These are phyloP conservation scores for Tenthredo notha DNA, from an alignment of 2,888 invertebrate species.

Conservation along the genomic window DNA sequence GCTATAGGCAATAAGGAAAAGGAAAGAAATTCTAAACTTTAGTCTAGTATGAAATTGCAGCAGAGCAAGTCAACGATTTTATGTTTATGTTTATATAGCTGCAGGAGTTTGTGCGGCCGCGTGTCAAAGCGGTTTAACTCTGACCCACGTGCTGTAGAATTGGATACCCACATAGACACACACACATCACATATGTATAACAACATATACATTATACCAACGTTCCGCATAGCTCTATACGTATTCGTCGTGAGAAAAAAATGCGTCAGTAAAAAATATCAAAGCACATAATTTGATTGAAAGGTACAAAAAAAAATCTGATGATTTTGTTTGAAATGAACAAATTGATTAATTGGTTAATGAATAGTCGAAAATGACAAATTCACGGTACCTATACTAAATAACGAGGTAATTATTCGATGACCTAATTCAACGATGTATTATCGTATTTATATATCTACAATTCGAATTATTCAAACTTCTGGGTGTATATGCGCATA, in stretches of 20 bases:
- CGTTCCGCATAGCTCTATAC: not conserved
- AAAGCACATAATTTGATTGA: not conserved
- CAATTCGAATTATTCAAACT: not conserved
- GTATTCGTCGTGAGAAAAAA: not conserved
- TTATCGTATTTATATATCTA: too few relatives aligned
- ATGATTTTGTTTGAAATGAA: not conserved
- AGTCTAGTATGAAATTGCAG: not conserved
- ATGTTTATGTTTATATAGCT: constrained; percentile 27
- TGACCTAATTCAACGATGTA: too few relatives aligned
- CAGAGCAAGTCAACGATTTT: constrained; percentile 36
- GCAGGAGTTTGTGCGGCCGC: not conserved
- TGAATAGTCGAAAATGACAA: not conserved
- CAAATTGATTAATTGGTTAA: not conserved
- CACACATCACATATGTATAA: not conserved
- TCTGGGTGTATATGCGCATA: not conserved
- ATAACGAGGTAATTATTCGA: too few relatives aligned
- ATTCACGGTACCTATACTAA: too few relatives aligned
- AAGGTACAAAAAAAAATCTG: not conserved
- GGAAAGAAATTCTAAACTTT: not conserved
- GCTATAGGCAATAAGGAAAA: not conserved
- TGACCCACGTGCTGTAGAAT: constrained; percentile 22
- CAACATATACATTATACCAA: not conserved
- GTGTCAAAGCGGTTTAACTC: constrained; percentile 21
- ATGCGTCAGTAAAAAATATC: too few relatives aligned
- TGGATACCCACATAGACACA: not conserved